Conservation (phyloP, 2,113 vertebrate species). For the Carassius carassius region DNA sequence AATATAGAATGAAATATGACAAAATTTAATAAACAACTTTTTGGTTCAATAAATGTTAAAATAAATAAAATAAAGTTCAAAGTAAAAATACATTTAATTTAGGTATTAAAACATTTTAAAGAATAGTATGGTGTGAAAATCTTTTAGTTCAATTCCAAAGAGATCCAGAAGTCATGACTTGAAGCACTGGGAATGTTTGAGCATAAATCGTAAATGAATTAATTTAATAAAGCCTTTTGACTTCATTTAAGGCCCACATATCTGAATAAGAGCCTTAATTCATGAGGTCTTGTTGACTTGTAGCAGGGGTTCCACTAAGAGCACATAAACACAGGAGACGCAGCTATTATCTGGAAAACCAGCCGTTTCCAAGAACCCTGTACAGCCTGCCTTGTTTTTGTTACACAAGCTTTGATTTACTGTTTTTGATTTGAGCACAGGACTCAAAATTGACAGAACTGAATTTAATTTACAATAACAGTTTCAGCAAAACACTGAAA, state of each 20-base stretch:
- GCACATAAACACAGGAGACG: conserved; percentile 37
- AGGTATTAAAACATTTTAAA: no score
- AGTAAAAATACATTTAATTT: no score
- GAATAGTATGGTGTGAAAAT: no score
- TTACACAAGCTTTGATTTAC: conserved; percentile 15
- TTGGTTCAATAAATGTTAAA: background rate
- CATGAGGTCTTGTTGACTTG: background rate
- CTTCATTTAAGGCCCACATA: no score
- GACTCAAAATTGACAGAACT: background rate
- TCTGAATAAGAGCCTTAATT: background rate
- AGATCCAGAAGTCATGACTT: background rate
- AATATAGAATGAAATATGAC: background rate
- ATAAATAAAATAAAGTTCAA: no score
- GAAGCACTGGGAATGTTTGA: background rate
- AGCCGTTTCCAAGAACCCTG: background rate
- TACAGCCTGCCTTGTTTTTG: conserved; percentile 19
- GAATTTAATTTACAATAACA: background rate
- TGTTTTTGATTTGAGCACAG: background rate
- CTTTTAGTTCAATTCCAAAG: background rate
- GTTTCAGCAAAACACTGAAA: background rate
- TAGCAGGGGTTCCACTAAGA: conserved; percentile 29
- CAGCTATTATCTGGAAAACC: conserved; percentile 38
- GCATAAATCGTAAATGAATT: background rate
- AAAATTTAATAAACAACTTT: background rate
- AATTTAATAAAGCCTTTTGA: background rate